These are phyloP conservation scores for Actenoides hombroni DNA, from an alignment of 2,113 vertebrate species.

Conservation along the genomic window DNA sequence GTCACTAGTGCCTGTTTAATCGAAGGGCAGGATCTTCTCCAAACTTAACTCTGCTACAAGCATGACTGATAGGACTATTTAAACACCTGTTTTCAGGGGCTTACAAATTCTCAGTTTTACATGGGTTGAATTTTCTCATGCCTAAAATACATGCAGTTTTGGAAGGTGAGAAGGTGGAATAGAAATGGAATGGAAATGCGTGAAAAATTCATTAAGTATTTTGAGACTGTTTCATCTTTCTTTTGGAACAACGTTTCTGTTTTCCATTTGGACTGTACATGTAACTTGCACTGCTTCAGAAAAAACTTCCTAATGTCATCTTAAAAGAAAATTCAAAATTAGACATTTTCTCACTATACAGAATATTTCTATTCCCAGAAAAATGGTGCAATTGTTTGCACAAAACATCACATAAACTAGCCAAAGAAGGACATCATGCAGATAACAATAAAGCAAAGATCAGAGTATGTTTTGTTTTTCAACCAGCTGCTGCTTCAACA, in stretches of 20 bases:
- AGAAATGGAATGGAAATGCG: background rate
- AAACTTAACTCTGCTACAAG: background rate
- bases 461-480: background rate
- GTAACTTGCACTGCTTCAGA: background rate
- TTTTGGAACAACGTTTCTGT: background rate
- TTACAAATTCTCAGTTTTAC: background rate
- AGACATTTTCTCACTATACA: background rate
- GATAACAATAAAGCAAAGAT: background rate
- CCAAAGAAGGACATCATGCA: background rate
- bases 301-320: background rate
- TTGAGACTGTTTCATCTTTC: background rate
- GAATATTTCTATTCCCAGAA: background rate
- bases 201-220: conserved; percentile 15
- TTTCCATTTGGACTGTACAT: conserved; percentile 1
- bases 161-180: background rate
- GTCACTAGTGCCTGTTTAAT: background rate
- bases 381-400: background rate
- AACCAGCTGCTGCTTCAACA: background rate
- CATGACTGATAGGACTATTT: background rate
- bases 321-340: background rate
- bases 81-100: background rate
- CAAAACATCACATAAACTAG: background rate
- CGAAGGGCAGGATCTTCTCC: background rate
- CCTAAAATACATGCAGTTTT: background rate
- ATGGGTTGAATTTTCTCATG: background rate